Conservation (phyloP, 2,113 vertebrate species). For the Crotalus helleri region DNA sequence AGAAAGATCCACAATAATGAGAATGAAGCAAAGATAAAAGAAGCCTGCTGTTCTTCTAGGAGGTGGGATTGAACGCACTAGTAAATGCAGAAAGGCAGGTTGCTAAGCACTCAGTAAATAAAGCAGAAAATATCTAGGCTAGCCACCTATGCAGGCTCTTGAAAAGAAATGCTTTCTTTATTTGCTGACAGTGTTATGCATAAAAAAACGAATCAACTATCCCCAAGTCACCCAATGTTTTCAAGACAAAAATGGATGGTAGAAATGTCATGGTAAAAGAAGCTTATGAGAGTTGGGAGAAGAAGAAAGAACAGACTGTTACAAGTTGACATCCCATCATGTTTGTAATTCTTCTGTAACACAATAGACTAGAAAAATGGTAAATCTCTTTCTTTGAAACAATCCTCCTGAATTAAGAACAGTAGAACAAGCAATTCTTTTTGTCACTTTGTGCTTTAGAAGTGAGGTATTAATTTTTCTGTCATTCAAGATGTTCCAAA, state of each 20-base stretch:
- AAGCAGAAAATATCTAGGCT: constrained; percentile 5
- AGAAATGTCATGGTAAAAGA: background rate
- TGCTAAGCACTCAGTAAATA: constrained; percentile 12
- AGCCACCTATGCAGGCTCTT: background rate
- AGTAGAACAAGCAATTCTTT: background rate
- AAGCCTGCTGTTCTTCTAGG: background rate
- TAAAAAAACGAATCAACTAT: constrained; percentile 19
- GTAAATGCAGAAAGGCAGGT: background rate
- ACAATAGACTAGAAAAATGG: background rate
- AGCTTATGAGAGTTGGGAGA: background rate
- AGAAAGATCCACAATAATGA: background rate
- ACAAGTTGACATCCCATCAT: background rate
- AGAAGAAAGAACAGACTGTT: background rate
- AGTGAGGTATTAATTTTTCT: background rate
- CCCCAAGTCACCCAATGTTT: background rate
- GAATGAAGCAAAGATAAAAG: background rate
- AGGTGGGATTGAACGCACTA: background rate
- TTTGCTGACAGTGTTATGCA: constrained; percentile 22
- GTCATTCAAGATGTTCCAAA: background rate
- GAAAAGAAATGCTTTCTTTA: constrained; percentile 7
- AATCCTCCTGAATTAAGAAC: background rate
- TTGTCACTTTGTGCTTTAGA: background rate
- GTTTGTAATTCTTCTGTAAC: background rate
- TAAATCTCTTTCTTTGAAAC: background rate
- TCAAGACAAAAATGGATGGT: background rate